Percentiles rank a stretch among this genome's conserved stretches.
Conservation (phyloP, 2,113 vertebrate species). For the Gopherus evgoodei region DNA sequence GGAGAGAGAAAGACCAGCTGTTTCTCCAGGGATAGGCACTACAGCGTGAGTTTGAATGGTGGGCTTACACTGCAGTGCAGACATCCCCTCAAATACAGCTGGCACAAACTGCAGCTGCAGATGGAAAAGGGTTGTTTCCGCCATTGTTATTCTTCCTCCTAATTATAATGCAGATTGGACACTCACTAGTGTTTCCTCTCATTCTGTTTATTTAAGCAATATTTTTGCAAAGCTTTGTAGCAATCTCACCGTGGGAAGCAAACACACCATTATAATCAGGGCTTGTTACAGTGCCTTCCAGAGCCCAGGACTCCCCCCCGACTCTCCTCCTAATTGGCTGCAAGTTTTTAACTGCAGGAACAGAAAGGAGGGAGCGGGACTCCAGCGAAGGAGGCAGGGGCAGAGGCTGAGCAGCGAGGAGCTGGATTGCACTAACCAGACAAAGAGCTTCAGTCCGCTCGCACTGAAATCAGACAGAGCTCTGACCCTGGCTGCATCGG, state of each 20-base stretch:
- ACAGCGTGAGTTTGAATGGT: background rate
- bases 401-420: background rate
- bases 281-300: background rate
- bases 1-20: background rate
- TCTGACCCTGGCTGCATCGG: background rate
- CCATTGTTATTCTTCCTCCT: conserved; percentile 34
- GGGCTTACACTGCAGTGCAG: background rate
- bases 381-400: background rate
- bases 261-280: background rate
- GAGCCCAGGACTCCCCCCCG: background rate
- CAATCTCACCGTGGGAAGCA: rapidly evolving
- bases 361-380: background rate
- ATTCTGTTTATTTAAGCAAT: conserved; percentile 49
- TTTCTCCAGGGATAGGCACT: no score
- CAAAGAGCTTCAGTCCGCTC: background rate
- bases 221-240: background rate
- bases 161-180: conserved; percentile 61
- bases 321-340: rapidly evolving
- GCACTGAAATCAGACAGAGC: background rate
- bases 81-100: background rate
- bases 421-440: background rate
- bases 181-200: conserved; percentile 19
- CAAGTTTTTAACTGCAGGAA: background rate
- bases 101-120: conserved; percentile 56
- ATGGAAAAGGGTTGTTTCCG: conserved; percentile 64